phyloP scores from a whole-genome alignment of 2,888 invertebrate genomes.

The Eupithecia vulgata region DNA sequence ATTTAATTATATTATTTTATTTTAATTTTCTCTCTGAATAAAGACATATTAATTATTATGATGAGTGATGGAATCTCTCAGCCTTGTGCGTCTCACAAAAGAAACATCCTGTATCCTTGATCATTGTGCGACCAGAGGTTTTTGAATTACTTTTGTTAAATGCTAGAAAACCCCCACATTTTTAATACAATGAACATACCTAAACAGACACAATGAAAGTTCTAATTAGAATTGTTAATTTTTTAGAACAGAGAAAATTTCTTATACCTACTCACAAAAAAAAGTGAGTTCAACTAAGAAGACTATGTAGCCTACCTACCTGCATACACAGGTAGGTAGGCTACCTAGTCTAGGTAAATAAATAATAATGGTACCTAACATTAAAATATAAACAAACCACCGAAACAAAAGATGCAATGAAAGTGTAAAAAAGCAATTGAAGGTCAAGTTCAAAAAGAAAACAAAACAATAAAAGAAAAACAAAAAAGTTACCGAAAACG shows the following conservation, averaged over 20 bases:
- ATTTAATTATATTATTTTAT: too few relatives aligned
- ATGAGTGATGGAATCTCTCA: neutral
- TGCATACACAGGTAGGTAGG: neutral
- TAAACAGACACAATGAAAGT: neutral
- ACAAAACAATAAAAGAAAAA: constrained; percentile 7
- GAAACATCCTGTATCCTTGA: neutral
- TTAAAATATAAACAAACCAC: neutral
- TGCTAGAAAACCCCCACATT: neutral
- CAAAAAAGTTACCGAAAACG: constrained; percentile 30
- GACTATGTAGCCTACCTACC: neutral
- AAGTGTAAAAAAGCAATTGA: neutral
- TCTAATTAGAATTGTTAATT: constrained; percentile 7
- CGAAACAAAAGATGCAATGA: neutral
- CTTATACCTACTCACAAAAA: neutral
- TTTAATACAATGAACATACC: neutral
- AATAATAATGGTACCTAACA: neutral
- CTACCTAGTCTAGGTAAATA: neutral
- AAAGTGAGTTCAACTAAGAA: neutral
- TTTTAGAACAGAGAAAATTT: neutral
- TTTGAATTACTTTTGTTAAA: neutral
- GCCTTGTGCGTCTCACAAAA: neutral
- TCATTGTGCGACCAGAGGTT: neutral
- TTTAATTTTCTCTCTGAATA: too few relatives aligned
- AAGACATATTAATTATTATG: too few relatives aligned
- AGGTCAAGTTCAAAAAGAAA: constrained; percentile 3